phyloP scores from a whole-genome alignment of 2,888 invertebrate species.

The Melanargia galathea region DNA sequence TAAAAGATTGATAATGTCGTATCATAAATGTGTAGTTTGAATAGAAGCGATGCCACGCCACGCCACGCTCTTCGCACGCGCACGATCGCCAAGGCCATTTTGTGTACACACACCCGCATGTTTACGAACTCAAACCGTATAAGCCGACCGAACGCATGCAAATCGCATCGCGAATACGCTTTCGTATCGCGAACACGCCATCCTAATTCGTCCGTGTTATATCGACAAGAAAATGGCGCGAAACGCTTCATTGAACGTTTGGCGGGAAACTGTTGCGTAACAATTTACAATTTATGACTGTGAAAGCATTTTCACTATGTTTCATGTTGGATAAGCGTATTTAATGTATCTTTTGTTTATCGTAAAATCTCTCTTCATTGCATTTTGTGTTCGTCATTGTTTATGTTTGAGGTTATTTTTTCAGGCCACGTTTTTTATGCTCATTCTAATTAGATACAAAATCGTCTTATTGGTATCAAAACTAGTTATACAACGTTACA shows the following conservation, averaged over 20 bases:
- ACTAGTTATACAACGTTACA: neutral
- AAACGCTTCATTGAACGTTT: constrained; percentile 75
- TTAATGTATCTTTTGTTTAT: constrained; percentile 21
- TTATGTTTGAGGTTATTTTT: constrained; percentile 34
- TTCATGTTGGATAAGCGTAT: constrained; percentile 32
- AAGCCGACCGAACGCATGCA: constrained; percentile 51
- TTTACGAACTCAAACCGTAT: constrained; percentile 59
- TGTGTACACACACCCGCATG: constrained; percentile 74
- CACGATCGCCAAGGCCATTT: constrained; percentile 72
- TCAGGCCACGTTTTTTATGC: constrained; percentile 27
- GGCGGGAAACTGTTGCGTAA: constrained; percentile 74
- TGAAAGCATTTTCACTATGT: constrained; percentile 58
- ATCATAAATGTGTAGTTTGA: constrained; percentile 60
- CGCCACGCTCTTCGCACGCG: constrained; percentile 59
- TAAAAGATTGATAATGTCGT: constrained; percentile 62
- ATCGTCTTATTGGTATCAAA: neutral
- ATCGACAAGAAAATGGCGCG: constrained; percentile 68
- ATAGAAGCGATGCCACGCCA: constrained; percentile 50
- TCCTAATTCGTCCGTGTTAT: constrained; percentile 57
- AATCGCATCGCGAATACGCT: constrained; percentile 45
- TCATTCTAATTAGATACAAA: neutral
- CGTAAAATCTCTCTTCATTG: neutral
- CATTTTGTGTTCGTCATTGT: constrained; percentile 4
- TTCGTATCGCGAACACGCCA: constrained; percentile 47
- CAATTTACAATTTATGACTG: too few relatives aligned